A percentile compares a stretch with the other conserved stretches of the same genome.
Conservation (phyloP, 2,113 vertebrate species). For the Silurus glanis region DNA sequence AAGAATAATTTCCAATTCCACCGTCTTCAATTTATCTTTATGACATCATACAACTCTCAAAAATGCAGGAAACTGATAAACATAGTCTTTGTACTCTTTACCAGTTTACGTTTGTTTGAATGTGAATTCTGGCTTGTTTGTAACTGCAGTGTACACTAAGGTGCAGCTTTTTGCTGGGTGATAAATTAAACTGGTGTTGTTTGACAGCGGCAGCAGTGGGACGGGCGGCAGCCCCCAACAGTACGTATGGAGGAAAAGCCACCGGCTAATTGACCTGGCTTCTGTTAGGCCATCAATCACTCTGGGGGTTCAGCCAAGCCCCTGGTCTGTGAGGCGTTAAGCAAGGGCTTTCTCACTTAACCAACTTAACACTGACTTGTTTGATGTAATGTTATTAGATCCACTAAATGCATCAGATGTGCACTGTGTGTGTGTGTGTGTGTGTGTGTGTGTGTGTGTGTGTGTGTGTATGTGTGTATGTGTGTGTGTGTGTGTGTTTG, state of each 20-base stretch:
- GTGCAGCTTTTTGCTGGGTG: conserved; percentile 67
- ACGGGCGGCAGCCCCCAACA: conserved; percentile 60
- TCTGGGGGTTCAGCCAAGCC: conserved; percentile 60
- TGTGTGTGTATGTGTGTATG: conserved; percentile 29
- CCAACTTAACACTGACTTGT: conserved; percentile 60
- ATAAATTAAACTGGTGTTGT: conserved; percentile 71
- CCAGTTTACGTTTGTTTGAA: neutral
- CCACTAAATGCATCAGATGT: conserved; percentile 40
- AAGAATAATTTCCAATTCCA: neutral
- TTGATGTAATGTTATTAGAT: conserved; percentile 61
- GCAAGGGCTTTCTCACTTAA: conserved; percentile 73
- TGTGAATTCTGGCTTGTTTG: conserved; percentile 57
- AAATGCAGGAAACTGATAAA: neutral
- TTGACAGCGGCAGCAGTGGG: conserved; percentile 71
- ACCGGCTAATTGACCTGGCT: conserved; percentile 76
- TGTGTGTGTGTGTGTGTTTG: conserved; percentile 26
- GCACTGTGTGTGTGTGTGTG: conserved; percentile 27
- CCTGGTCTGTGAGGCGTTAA: conserved; percentile 69
- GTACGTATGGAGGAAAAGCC: conserved; percentile 64
- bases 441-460: conserved; percentile 37
- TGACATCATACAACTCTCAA: neutral
- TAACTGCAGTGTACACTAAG: conserved; percentile 56
- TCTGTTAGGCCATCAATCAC: conserved; percentile 79
- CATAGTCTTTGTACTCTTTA: neutral
- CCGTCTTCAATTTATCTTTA: neutral